A percentile compares a stretch with the other conserved stretches of the same genome.
Evolutionary conservation across 2,797 vertebrate genomes (phyloP).

Genomic region (Chaetodon trifasciatus): DNA sequence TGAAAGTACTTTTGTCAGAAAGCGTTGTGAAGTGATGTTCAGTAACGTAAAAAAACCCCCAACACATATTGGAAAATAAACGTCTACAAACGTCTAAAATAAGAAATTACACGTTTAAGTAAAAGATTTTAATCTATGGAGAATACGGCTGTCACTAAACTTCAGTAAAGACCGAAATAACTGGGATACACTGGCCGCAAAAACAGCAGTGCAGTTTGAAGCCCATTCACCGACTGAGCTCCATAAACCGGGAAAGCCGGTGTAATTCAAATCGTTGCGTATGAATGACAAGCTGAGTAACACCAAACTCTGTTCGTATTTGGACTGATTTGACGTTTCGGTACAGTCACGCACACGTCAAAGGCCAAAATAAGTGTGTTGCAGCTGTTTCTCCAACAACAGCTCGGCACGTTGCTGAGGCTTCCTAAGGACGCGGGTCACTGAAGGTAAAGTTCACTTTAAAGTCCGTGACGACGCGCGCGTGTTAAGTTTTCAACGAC

Average conservation of each 20-base stretch:
- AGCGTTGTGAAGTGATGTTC: rapidly evolving
- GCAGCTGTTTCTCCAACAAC: constrained; percentile 19
- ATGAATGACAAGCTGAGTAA: constrained; percentile 12
- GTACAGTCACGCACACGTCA: rapidly evolving
- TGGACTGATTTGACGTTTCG: rapidly evolving
- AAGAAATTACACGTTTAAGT: not conserved
- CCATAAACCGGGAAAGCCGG: constrained; percentile 69
- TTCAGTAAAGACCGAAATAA: not conserved
- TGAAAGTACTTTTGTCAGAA: not conserved
- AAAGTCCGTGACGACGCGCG: not conserved
- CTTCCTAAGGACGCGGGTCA: constrained; percentile 13
- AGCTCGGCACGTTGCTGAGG: constrained; percentile 19
- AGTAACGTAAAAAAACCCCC: not conserved
- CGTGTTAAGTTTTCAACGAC: not conserved
- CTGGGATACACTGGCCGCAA: not conserved
- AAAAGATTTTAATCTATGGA: not conserved
- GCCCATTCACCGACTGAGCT: constrained; percentile 41
- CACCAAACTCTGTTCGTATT: rapidly evolving
- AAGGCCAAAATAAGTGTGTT: not conserved
- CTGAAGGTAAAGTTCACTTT: not conserved
- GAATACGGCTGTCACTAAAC: not conserved
- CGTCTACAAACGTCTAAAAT: not conserved
- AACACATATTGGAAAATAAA: not conserved
- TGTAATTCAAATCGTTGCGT: constrained; percentile 40
- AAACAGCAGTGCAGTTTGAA: not conserved